These are phyloP conservation scores for Magallana gigas DNA, from an alignment of 1,140 invertebrate genomes.

Conservation along the genomic window DNA sequence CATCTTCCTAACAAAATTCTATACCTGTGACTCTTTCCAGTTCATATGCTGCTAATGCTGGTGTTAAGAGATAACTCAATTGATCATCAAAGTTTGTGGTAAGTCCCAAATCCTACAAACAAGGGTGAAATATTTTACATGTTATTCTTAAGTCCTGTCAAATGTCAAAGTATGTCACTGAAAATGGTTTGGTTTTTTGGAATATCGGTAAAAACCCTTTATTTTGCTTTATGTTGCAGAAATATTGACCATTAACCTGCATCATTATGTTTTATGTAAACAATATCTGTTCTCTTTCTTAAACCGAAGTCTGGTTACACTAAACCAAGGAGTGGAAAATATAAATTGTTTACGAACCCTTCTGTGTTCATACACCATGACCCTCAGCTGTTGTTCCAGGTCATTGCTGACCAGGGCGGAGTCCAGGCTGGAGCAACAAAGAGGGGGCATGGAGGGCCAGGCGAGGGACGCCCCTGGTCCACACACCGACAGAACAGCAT, in stretches of 20 bases:
- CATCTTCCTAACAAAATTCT: too few species aligned
- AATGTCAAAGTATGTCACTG: too few species aligned
- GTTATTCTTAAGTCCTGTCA: too few species aligned
- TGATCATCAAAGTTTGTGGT: constrained; percentile 79
- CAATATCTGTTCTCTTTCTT: too few species aligned
- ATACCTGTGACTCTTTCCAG: constrained; percentile 76
- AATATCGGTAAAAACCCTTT: too few species aligned
- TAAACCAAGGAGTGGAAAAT: background rate
- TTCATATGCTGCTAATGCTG: constrained; percentile 79
- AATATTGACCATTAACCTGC: too few species aligned
- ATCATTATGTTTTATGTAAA: too few species aligned
- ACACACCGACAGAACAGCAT: constrained; percentile 77
- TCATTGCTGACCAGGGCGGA: constrained; percentile 73
- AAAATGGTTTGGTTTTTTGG: too few species aligned
- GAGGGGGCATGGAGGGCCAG: constrained; percentile 74
- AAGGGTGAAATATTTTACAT: background rate
- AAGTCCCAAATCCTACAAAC: constrained; percentile 74
- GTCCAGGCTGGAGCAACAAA: constrained; percentile 73
- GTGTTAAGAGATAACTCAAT: constrained; percentile 77
- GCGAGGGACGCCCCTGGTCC: constrained; percentile 62
- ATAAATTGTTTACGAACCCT: constrained; percentile 62
- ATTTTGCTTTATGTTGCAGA: too few species aligned
- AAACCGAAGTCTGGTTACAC: background rate
- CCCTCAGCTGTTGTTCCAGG: constrained; percentile 76
- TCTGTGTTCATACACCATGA: constrained; percentile 75